These are phyloP conservation scores for Merops nubicus DNA, from an alignment of 2,113 vertebrate genomes.

Conservation along the genomic window DNA sequence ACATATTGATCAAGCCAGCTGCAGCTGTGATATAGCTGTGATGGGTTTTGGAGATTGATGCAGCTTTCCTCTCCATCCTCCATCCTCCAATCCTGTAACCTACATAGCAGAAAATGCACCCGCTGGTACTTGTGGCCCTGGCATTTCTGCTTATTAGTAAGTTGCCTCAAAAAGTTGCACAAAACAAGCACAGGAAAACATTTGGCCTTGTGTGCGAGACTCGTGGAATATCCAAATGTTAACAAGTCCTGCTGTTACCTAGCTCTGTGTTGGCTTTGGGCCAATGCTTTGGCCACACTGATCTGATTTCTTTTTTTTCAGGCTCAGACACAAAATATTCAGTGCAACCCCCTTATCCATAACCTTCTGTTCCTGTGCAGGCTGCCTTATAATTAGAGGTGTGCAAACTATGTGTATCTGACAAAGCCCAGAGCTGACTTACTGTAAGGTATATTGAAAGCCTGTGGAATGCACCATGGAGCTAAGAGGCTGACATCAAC, in stretches of 20 bases:
- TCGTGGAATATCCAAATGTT: background rate
- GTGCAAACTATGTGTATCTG: background rate
- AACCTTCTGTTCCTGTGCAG: background rate
- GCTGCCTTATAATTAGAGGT: background rate
- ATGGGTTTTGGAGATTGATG: background rate
- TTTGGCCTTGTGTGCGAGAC: background rate
- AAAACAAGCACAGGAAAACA: background rate
- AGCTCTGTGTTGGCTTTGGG: background rate
- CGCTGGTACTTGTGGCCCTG: background rate
- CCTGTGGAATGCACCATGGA: background rate
- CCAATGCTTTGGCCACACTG: background rate
- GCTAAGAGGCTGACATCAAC: background rate
- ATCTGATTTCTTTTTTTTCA: background rate
- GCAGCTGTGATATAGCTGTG: background rate
- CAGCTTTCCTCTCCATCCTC: background rate
- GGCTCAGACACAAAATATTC: background rate
- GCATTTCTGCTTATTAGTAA: background rate
- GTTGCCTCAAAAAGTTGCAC: background rate
- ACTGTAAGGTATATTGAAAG: background rate
- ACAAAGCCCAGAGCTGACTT: background rate
- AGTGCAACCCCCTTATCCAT: background rate
- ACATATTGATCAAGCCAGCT: constrained; percentile 23
- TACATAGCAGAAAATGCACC: background rate
- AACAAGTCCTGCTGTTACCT: background rate
- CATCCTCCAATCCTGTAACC: background rate